Percentiles rank a stretch among this genome's conserved stretches.
phyloP scores from a whole-genome alignment of 2,113 vertebrate species.

The Lagopus leucura region DNA sequence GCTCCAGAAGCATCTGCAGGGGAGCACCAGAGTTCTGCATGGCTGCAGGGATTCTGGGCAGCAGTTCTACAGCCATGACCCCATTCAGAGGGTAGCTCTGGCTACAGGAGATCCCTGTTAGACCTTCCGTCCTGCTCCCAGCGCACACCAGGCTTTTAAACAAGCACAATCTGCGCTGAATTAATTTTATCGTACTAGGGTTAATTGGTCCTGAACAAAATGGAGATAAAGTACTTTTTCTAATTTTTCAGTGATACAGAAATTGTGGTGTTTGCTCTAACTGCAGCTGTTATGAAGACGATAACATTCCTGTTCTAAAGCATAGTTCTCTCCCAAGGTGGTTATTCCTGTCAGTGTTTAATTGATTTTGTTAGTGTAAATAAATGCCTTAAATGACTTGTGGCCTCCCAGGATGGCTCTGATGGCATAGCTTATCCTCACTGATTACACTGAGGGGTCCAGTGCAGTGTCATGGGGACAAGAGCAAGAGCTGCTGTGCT shows the following conservation, averaged over 20 bases:
- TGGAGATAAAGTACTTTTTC: neutral
- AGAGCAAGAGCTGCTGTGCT: neutral
- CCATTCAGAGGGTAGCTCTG: neutral
- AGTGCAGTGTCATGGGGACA: neutral
- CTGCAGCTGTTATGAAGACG: neutral
- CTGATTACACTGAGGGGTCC: neutral
- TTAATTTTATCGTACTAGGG: neutral
- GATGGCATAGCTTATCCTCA: neutral
- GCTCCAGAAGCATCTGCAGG: neutral
- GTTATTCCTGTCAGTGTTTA: slow-evolving; percentile 40
- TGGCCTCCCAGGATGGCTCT: slow-evolving; percentile 15
- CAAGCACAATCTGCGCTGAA: neutral
- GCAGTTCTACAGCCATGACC: neutral
- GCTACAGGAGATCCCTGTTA: no score
- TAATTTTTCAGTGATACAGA: neutral
- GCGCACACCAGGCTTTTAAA: neutral
- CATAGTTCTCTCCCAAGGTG: neutral
- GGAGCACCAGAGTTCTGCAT: no score
- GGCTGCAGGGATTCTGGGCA: neutral
- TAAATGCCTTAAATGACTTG: slow-evolving; percentile 43
- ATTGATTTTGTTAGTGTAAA: slow-evolving; percentile 41
- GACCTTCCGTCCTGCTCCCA: neutral
- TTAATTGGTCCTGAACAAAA: neutral
- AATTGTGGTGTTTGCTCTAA: neutral
- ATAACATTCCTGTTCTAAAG: slow-evolving; percentile 1